Evolutionary conservation across 2,113 vertebrate species (phyloP).

Genomic region (Rhinolophus sinicus): DNA sequence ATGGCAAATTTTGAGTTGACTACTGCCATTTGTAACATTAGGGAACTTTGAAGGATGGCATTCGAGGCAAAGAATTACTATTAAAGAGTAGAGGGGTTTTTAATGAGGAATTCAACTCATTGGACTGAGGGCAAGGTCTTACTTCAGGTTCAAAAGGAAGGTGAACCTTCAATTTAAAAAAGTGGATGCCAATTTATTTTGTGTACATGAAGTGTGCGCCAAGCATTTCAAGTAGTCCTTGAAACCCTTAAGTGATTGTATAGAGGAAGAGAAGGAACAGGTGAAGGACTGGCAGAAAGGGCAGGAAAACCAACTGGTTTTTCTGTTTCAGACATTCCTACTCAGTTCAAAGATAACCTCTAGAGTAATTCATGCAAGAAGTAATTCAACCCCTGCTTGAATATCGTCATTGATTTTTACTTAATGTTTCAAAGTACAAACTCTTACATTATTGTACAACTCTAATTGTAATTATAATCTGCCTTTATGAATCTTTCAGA

Average conservation of each 20-base stretch:
- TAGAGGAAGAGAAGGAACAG: not conserved
- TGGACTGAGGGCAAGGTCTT: not conserved
- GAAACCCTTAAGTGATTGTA: not conserved
- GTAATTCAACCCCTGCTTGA: not conserved
- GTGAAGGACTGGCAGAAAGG: not conserved
- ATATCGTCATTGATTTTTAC: not conserved
- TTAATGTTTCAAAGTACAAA: not conserved
- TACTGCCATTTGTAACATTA: not conserved
- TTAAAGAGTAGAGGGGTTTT: not conserved
- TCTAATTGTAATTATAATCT: slow-evolving; percentile 16
- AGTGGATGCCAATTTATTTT: not conserved
- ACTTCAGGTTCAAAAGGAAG: not conserved
- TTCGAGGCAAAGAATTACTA: not conserved
- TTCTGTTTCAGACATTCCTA: not conserved
- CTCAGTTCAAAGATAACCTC: not conserved
- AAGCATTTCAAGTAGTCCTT: not conserved
- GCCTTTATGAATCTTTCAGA: slow-evolving; percentile 1
- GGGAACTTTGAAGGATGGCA: not conserved
- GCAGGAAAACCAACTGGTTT: not conserved
- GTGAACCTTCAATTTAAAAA: not conserved
- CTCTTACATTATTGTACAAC: not conserved
- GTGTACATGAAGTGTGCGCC: not conserved
- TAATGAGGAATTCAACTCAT: not conserved
- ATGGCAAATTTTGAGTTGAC: not conserved
- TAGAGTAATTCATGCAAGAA: not conserved